Base-by-base conservation (phyloP, 1,140 invertebrate species). In the Drosophila littoralis region DNA sequence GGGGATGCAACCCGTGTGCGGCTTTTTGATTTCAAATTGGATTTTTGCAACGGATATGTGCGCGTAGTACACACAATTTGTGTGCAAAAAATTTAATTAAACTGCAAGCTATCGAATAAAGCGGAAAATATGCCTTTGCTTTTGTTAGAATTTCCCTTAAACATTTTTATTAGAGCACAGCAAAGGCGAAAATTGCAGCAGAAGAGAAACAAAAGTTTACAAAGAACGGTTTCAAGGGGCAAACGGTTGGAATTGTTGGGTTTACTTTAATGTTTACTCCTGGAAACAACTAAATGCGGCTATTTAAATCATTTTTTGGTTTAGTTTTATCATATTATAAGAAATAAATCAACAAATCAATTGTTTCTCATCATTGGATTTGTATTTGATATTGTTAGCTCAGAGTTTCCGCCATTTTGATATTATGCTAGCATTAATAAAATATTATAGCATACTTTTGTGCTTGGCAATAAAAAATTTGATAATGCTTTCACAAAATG, bases 1-100 rank as follows among this genome's bases (percentile, higher is more conserved):
- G 12, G 10, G 35, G 51, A 9, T 66, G 35, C 58, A 63, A 57
- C 17, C 40, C 64, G 22, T 57, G 69, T 79, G 75, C 61, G 75
- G 59, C 69, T 81, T 75, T 76, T 75, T 88, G 84, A 89, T 78
- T 88, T 75, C 48, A 70, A 81, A 88, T 82, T 79, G 75, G 64
- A 79, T 86, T 60, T 52, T 63, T 50, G 59, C 63, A 72, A 69
- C 42, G 69, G 69, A 73, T 79, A 72, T 72, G 35, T 75, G 45
- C 28, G 12, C 36, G 33, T 70, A 46, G 40, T 7, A 38, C 57
- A 48, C 64, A 55, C 36, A 50, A 65, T 63, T 36, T 78, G 48
- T 60, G 59, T 61, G 52, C 43, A 57, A 38, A 10, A 45, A 46
- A 61, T 74, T 63, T 68, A 77, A 80, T 77, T 82, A 76, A 76